Evolutionary conservation across 30 jellyfish, hydroid and myxozoan species (phyloP).

Genomic region (Sanderia malayensis): DNA sequence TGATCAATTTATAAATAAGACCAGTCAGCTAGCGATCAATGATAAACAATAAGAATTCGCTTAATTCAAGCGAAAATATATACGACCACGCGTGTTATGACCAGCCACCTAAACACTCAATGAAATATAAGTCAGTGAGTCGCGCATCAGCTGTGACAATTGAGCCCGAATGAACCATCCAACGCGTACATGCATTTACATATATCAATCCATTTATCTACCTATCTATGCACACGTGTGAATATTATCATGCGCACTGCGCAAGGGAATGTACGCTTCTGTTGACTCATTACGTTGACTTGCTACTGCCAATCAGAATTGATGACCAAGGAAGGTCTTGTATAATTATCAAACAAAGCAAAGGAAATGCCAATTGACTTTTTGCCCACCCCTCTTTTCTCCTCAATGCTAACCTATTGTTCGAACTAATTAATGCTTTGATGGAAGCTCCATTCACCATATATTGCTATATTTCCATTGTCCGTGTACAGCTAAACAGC

Average conservation of each 20-base stretch:
- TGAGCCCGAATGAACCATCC: background rate
- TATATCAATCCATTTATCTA: no score
- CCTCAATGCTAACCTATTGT: background rate
- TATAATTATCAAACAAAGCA: constrained; percentile 32
- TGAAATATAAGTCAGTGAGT: background rate
- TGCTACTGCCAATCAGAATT: constrained; percentile 18
- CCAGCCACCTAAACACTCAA: background rate
- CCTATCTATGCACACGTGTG: no score
- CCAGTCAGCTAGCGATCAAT: background rate
- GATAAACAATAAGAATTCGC: background rate
- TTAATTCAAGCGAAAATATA: background rate
- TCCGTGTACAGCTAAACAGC: background rate
- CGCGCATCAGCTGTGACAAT: background rate
- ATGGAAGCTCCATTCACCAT: constrained; percentile 1
- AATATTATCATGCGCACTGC: constrained; percentile 47
- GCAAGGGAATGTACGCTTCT: constrained; percentile 17
- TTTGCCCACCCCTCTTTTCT: constrained; percentile 71
- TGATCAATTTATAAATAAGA: background rate
- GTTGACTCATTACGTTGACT: constrained; percentile 51
- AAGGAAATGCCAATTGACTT: constrained; percentile 47
- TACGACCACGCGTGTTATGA: background rate
- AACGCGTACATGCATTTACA: no score
- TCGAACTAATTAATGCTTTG: constrained; percentile 20
- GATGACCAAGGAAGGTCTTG: constrained; percentile 42
- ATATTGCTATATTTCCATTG: background rate